phyloP scores from a whole-genome alignment of 1,140 invertebrate species.

The Scaptomyza graminum region DNA sequence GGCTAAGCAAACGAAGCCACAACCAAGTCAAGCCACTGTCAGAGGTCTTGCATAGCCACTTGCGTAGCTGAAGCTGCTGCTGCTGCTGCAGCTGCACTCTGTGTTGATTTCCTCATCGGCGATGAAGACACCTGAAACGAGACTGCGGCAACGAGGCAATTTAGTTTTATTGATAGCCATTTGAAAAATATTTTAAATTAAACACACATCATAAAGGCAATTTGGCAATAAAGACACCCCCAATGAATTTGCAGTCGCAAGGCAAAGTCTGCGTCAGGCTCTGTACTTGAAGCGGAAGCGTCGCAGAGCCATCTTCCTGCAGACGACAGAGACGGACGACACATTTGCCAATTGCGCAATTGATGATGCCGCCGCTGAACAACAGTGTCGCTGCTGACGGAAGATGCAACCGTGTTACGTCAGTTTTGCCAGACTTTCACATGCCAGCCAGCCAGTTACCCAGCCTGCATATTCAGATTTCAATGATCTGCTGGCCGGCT shows the following conservation, averaged over 20 bases:
- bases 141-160: conserved; percentile 35
- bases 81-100: conserved; percentile 54
- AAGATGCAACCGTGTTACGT: conserved; percentile 72
- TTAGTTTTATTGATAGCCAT: conserved; percentile 54
- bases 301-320: conserved; percentile 60
- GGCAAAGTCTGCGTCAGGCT: conserved; percentile 4
- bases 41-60: conserved; percentile 81
- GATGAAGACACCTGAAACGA: conserved; percentile 68
- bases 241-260: background rate
- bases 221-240: conserved; percentile 20
- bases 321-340: conserved; percentile 17
- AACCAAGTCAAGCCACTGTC: conserved; percentile 55
- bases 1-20: conserved; percentile 46
- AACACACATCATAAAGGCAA: conserved; percentile 32
- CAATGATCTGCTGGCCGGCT: background rate
- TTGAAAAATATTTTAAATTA: conserved; percentile 79
- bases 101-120: conserved; percentile 65
- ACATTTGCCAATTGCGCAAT: conserved; percentile 74
- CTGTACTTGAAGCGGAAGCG: conserved; percentile 52
- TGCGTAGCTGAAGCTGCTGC: conserved; percentile 56
- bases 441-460: background rate
- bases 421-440: conserved; percentile 49
- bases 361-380: conserved; percentile 43
- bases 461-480: background rate
- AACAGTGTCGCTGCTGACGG: conserved; percentile 20